Evolutionary conservation across 35 echinoderm and acorn worm species (phyloP).

Genomic region (Antedon bifida): DNA sequence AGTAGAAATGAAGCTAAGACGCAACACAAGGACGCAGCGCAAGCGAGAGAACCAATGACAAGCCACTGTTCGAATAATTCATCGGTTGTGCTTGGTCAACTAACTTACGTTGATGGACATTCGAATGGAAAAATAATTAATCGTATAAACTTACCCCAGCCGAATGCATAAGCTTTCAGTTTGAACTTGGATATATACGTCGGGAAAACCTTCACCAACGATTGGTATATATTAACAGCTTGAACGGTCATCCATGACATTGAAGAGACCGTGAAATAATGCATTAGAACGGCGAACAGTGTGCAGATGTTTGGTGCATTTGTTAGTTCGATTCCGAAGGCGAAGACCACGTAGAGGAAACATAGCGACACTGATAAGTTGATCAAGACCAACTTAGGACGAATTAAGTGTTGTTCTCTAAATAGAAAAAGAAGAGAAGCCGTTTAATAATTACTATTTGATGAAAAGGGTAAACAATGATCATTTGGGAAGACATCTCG

Average conservation of each 20-base stretch:
- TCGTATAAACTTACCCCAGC: background rate
- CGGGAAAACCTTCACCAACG: background rate
- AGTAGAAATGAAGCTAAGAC: too few species aligned
- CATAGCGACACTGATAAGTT: background rate
- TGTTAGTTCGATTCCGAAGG: background rate
- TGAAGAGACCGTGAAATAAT: background rate
- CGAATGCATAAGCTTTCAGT: background rate
- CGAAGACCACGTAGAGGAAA: background rate
- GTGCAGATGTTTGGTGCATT: background rate
- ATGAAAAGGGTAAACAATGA: too few species aligned
- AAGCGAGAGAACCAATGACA: too few species aligned
- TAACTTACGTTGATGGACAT: too few species aligned
- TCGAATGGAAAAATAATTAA: background rate
- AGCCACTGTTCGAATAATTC: too few species aligned
- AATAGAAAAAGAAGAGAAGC: background rate
- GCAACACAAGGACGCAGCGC: too few species aligned
- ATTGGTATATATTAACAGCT: background rate
- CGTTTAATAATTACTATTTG: too few species aligned
- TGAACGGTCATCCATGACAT: background rate
- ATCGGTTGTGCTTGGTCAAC: too few species aligned
- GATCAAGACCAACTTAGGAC: constrained; percentile 1
- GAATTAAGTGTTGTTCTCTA: background rate
- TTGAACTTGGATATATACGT: background rate
- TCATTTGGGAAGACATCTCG: too few species aligned
- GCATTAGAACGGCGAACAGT: background rate